Evolutionary conservation across 1,140 invertebrate species (phyloP), one percentile per base, ranked within the genome.

Genomic region (Zophobas atratus): DNA sequence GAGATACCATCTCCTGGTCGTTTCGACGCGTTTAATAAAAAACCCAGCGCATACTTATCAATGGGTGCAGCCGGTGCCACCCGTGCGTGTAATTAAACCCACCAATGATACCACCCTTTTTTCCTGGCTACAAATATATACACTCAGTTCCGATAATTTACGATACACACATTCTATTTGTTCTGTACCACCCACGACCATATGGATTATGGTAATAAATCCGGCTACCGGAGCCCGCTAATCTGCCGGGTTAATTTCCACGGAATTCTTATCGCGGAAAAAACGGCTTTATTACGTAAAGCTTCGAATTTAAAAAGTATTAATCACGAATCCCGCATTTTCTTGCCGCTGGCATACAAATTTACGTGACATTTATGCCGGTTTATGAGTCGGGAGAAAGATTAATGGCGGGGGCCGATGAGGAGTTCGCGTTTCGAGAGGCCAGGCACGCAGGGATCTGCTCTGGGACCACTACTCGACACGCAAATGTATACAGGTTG

Each of bases 351-450:
- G 6, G 4, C 49, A 5, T 51, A 63, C 60, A 67, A 67, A 67
- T 41, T 67, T 67, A 67, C 60, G 60, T 67, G 60, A 67, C 60
- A 39, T 67, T 67, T 67, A 67, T 41, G 39, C 60, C 38, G 60
- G 20, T 67, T 67, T 67, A 48, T 67, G 49, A 51, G 49, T 51
- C 49, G 49, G 49, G 20, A 51, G 49, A n/a, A 48, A 43, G 60
- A 67, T 67, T 67, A 67, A 67, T 67, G 60, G 39, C 39, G 33
- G 20, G 41, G 6, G 41, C n/a, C 38, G 6, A 36, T 48, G 39
- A n/a, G 60, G 60, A 67, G 6, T 51, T 51, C 49, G 49, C 49
- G n/a, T 51, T 51, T 20, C 20, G 20, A 20, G 20, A 20, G 20
- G 20, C 20, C 20, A 20, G 20, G 20, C 20, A 20, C 20, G 20